Conservation (phyloP, 1,140 invertebrate genomes). For the Drosophila rhopaloa region DNA sequence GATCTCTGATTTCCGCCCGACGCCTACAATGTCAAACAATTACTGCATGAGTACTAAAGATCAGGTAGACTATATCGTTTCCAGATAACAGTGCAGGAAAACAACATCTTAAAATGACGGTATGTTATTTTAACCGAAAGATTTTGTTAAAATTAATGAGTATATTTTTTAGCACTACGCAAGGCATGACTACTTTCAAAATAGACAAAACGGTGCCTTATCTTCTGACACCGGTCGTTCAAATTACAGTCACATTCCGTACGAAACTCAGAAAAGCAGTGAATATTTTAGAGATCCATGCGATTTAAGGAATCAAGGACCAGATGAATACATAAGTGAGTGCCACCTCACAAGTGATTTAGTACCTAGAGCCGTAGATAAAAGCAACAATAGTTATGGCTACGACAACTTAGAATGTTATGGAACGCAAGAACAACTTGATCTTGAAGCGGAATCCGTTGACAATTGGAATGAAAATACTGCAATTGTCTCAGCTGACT, state of each 20-base stretch:
- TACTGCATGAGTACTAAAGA: constrained; percentile 4
- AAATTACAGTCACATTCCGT: constrained; percentile 86
- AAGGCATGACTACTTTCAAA: constrained; percentile 84
- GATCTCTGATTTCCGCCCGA: constrained; percentile 8
- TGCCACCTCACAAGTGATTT: constrained; percentile 16
- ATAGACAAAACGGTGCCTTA: constrained; percentile 91
- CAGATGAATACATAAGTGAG: constrained; percentile 15
- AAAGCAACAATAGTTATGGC: constrained; percentile 36
- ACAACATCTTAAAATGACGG: constrained; percentile 61
- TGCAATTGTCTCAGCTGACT: constrained; percentile 10
- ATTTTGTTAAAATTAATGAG: background rate
- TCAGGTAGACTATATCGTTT: constrained; percentile 9
- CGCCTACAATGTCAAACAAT: constrained; percentile 28
- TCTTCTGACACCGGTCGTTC: constrained; percentile 95
- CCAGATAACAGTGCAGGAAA: constrained; percentile 20
- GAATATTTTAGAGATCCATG: constrained; percentile 45
- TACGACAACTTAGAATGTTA: constrained; percentile 30
- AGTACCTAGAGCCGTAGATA: constrained; percentile 12
- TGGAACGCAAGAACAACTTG: constrained; percentile 8
- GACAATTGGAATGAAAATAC: constrained; percentile 46
- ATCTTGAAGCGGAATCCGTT: constrained; percentile 6
- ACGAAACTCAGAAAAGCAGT: constrained; percentile 79
- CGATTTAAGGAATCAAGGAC: constrained; percentile 18
- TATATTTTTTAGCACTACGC: constrained; percentile 80
- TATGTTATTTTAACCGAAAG: constrained; percentile 7